A percentile compares a stretch with the other conserved stretches of the same genome.
Evolutionary conservation across 2,888 invertebrate genomes (phyloP).

Genomic region (Phengaris arion): DNA sequence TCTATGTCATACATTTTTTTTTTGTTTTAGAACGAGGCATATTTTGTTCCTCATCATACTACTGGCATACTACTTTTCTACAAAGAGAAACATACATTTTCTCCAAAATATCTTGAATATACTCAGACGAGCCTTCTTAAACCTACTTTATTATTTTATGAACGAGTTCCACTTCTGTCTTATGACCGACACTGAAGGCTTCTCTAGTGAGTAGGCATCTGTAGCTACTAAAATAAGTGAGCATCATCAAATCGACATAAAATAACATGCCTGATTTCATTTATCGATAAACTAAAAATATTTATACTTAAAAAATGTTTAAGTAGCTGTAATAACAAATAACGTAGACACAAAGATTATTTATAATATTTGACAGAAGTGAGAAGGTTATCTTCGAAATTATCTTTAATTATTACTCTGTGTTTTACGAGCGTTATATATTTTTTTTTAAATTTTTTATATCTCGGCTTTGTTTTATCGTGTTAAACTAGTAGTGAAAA

Average conservation of each 20-base stretch:
- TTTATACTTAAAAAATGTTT: constrained; percentile 1
- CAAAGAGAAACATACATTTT: too few species aligned
- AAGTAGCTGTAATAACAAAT: neutral
- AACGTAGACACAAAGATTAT: constrained; percentile 17
- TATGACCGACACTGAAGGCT: too few species aligned
- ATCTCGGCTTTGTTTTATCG: neutral
- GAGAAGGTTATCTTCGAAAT: constrained; percentile 15
- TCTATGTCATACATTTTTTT: too few species aligned
- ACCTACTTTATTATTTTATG: too few species aligned
- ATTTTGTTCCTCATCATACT: too few species aligned
- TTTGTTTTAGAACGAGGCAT: too few species aligned
- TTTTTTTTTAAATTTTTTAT: neutral
- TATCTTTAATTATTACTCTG: neutral
- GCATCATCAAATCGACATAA: neutral
- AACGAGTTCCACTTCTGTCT: too few species aligned
- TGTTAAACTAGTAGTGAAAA: neutral
- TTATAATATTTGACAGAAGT: constrained; percentile 22
- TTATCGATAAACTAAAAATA: constrained; percentile 8
- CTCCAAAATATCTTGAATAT: too few species aligned
- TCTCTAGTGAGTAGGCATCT: too few species aligned
- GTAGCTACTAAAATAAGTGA: too few species aligned
- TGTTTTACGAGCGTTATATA: neutral
- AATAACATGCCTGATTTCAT: neutral
- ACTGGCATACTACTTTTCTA: too few species aligned
- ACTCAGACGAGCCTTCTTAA: neutral